Evolutionary conservation across 1,140 invertebrate genomes (phyloP).

Genomic region (Drosophila murphyi): DNA sequence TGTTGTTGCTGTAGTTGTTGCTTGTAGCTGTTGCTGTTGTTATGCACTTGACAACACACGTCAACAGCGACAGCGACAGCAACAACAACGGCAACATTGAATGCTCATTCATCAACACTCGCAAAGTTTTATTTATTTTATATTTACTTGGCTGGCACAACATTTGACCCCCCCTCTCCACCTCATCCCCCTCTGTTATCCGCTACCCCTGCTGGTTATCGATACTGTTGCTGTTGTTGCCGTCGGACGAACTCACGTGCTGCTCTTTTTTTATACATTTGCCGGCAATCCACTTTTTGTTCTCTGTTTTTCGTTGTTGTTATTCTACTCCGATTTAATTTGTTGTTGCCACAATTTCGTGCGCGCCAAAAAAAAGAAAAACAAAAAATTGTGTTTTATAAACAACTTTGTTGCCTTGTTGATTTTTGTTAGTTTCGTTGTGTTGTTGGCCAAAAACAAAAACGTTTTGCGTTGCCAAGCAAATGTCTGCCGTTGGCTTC

Average conservation of each 20-base stretch:
- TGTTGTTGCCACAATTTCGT: conserved; percentile 28
- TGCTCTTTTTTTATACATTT: conserved; percentile 35
- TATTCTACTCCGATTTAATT: conserved; percentile 56
- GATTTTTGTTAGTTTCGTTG: conserved; percentile 21
- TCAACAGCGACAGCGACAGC: conserved; percentile 51
- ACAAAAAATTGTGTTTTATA: conserved; percentile 41
- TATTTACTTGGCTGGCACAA: conserved; percentile 48
- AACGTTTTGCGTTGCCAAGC: conserved; percentile 62
- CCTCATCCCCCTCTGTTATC: background rate
- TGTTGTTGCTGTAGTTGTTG: conserved; percentile 29
- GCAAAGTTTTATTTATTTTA: conserved; percentile 40
- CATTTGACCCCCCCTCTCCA: conserved; percentile 28
- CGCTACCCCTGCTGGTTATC: conserved; percentile 22
- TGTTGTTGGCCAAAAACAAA: conserved; percentile 11
- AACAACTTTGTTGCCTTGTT: conserved; percentile 49
- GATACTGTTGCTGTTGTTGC: conserved; percentile 43
- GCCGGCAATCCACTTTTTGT: conserved; percentile 43
- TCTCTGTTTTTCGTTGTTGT: conserved; percentile 23
- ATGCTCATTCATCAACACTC: conserved; percentile 76
- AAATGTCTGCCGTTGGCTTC: conserved; percentile 38
- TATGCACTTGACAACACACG: conserved; percentile 79
- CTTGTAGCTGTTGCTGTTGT: conserved; percentile 45
- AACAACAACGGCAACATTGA: conserved; percentile 37
- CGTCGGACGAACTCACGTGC: conserved; percentile 49
- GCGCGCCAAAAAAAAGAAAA: conserved; percentile 45